Conservation (phyloP, 2,888 invertebrate genomes). For the Drosophila mayaguana region DNA sequence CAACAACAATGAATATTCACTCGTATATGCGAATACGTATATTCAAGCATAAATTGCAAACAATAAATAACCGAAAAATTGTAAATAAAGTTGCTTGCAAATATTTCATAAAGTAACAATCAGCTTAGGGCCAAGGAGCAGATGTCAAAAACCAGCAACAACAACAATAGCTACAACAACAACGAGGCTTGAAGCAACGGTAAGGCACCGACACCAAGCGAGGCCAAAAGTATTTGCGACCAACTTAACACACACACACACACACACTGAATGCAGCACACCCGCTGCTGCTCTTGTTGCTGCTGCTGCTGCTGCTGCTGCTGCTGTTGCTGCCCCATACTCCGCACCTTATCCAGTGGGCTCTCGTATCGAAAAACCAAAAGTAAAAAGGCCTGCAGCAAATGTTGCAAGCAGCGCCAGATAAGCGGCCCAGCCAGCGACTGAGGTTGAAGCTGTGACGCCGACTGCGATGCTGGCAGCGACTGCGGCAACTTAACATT, state of each 20-base stretch:
- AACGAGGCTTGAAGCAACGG: constrained; percentile 65
- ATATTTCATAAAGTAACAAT: constrained; percentile 81
- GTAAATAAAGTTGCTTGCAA: constrained; percentile 82
- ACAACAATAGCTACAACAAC: constrained; percentile 25
- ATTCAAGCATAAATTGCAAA: constrained; percentile 80
- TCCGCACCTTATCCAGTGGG: constrained; percentile 53
- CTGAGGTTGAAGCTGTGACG: constrained; percentile 50
- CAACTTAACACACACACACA: constrained; percentile 67
- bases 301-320: constrained; percentile 18
- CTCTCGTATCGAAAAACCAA: constrained; percentile 77
- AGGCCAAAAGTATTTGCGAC: constrained; percentile 78
- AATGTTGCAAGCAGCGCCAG: constrained; percentile 80
- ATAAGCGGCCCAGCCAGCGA: constrained; percentile 70
- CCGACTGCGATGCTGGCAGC: constrained; percentile 28
- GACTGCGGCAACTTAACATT: constrained; percentile 66
- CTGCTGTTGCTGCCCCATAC: constrained; percentile 12
- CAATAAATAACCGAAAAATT: constrained; percentile 83
- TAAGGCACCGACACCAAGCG: constrained; percentile 79
- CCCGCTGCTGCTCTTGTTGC: constrained; percentile 32
- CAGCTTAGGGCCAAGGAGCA: constrained; percentile 79
- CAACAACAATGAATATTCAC: constrained; percentile 16
- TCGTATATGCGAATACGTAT: constrained; percentile 35
- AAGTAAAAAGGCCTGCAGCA: constrained; percentile 77
- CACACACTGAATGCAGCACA: constrained; percentile 47
- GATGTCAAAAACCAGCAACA: constrained; percentile 69